Evolutionary conservation across 2,888 invertebrate species (phyloP).

Genomic region (Apocheima hispidaria): DNA sequence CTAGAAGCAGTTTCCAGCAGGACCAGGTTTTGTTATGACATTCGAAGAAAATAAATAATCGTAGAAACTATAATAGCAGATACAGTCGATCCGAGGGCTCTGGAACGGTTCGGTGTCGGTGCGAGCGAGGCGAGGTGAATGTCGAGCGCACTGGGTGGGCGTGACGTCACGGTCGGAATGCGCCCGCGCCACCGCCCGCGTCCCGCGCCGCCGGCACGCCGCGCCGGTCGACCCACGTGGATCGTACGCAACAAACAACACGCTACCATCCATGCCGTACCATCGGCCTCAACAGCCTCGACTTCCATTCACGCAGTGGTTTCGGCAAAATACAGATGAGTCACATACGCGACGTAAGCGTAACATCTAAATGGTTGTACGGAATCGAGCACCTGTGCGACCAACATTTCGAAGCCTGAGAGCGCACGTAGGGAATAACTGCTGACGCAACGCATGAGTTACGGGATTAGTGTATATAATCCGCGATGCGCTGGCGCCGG

Average conservation of each 20-base stretch:
- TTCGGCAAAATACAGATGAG: conserved; percentile 56
- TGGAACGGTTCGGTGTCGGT: conserved; percentile 48
- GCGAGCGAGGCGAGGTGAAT: conserved; percentile 74
- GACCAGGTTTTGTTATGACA: conserved; percentile 29
- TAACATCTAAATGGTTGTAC: conserved; percentile 19
- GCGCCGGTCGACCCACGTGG: conserved; percentile 68
- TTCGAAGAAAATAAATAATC: conserved; percentile 64
- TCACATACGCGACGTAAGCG: conserved; percentile 43
- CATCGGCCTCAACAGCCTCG: conserved; percentile 53
- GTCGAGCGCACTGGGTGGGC: conserved; percentile 83
- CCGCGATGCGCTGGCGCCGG: conserved; percentile 71
- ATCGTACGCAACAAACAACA: conserved; percentile 67
- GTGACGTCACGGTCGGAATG: conserved; percentile 85
- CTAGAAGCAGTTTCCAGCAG: conserved; percentile 1
- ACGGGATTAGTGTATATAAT: conserved; percentile 67
- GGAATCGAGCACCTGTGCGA: conserved; percentile 32
- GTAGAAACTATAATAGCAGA: conserved; percentile 71
- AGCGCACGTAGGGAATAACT: conserved; percentile 6
- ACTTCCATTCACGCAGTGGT: conserved; percentile 70
- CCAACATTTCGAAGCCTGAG: conserved; percentile 18
- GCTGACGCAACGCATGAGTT: conserved; percentile 55
- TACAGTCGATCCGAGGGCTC: conserved; percentile 61
- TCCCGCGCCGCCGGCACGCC: conserved; percentile 40
- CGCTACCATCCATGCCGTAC: conserved; percentile 55
- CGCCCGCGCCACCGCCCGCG: conserved; percentile 68